Evolutionary conservation across 1,140 invertebrate genomes (phyloP).

Genomic region (Drosophila bocqueti): DNA sequence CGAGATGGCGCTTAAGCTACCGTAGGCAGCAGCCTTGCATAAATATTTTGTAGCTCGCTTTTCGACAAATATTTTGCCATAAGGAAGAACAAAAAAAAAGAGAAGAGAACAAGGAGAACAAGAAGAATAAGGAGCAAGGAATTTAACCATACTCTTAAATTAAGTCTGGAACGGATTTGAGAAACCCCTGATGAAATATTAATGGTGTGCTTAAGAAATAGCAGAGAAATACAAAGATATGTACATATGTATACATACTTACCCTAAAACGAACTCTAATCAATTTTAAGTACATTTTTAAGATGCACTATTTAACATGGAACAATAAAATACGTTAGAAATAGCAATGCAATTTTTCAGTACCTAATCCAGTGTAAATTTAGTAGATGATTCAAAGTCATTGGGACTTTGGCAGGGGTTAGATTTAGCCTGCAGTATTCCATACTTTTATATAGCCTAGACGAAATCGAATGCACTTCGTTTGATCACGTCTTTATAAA

Average conservation of each 20-base stretch:
- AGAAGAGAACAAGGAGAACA: background rate
- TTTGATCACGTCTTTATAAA: no score
- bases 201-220: constrained; percentile 25
- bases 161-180: constrained; percentile 33
- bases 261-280: background rate
- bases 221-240: constrained; percentile 7
- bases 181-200: constrained; percentile 31
- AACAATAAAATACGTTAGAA: no score
- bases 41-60: constrained; percentile 54
- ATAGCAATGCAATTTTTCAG: no score
- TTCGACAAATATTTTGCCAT: constrained; percentile 46
- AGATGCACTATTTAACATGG: background rate
- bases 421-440: no score
- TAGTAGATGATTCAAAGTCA: no score
- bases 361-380: no score
- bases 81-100: constrained; percentile 10
- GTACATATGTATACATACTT: background rate
- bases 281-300: background rate
- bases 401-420: no score
- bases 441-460: no score
- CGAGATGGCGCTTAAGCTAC: background rate
- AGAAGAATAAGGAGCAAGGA: background rate
- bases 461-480: no score
- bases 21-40: constrained; percentile 36
- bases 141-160: constrained; percentile 33